Conservation (phyloP, 2,113 vertebrate genomes). For the Embiotoca jacksoni region DNA sequence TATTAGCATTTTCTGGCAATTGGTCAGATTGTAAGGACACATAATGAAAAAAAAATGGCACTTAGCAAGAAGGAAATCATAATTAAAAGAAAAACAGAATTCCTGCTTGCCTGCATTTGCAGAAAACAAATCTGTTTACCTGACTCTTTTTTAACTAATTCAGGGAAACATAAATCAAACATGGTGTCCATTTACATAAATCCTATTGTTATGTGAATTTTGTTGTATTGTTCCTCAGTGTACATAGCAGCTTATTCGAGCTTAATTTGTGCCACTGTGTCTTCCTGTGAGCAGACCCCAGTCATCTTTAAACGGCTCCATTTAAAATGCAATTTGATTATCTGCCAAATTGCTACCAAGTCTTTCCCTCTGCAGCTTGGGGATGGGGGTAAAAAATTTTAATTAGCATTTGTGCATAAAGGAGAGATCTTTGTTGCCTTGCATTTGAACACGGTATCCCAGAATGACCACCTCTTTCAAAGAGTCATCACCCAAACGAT, state of each 20-base stretch:
- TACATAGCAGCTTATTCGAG: conserved; percentile 76
- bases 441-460: conserved; percentile 81
- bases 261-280: conserved; percentile 83
- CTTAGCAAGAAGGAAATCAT: conserved; percentile 68
- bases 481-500: conserved; percentile 82
- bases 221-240: conserved; percentile 76
- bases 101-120: conserved; percentile 59
- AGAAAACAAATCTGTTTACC: conserved; percentile 68
- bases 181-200: conserved; percentile 79
- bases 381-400: conserved; percentile 82
- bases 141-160: conserved; percentile 80
- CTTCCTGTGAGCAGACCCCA: conserved; percentile 81
- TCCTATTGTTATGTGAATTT: conserved; percentile 76
- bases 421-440: conserved; percentile 85
- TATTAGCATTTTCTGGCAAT: conserved; percentile 75
- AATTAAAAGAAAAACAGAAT: conserved; percentile 80
- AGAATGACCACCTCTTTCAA: conserved; percentile 87
- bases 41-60: conserved; percentile 65
- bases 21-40: conserved; percentile 77
- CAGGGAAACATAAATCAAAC: conserved; percentile 78
- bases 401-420: conserved; percentile 89
- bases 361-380: conserved; percentile 82
- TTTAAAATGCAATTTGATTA: conserved; percentile 92
- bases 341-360: conserved; percentile 89
- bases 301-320: conserved; percentile 88